A percentile compares a stretch with the other conserved stretches of the same genome.
Conservation (phyloP, 2,797 vertebrate genomes). For the Synaphobranchus kaupii region DNA sequence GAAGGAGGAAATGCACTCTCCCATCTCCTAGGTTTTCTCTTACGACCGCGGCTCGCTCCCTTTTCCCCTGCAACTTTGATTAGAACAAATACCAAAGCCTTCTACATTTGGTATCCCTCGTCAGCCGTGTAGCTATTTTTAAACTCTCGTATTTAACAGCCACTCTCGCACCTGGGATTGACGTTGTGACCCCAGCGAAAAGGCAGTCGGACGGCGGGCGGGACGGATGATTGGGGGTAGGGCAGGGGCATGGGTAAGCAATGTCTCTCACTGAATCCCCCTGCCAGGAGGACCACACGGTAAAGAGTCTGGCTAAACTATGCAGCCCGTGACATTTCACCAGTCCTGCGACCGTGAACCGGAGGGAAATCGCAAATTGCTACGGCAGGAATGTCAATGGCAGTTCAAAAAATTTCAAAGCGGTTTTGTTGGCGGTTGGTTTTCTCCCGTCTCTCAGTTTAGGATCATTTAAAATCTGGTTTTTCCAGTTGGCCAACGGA, state of each 20-base stretch:
- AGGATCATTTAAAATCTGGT: not conserved
- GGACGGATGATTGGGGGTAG: not conserved
- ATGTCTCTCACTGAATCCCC: not conserved
- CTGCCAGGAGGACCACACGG: not conserved
- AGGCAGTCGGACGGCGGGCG: not conserved
- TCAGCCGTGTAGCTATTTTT: not conserved
- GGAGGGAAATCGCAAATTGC: not conserved
- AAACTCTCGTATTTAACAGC: not conserved
- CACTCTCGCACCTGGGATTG: not conserved
- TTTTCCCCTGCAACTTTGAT: not conserved
- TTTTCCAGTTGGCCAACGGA: not conserved
- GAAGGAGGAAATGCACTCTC: not conserved
- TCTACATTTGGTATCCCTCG: not conserved
- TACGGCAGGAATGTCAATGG: not conserved
- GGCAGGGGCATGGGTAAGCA: not conserved
- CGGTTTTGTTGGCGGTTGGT: not conserved
- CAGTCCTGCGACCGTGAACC: not conserved
- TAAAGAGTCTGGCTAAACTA: slow-evolving; percentile 2
- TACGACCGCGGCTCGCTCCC: not conserved
- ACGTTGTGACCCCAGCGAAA: not conserved
- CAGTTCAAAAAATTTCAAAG: not conserved
- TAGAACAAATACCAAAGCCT: not conserved
- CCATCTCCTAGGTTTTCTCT: not conserved
- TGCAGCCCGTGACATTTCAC: slow-evolving; percentile 12
- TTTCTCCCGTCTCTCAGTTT: not conserved